These are phyloP conservation scores for Aphelinus atriplicis DNA, from an alignment of 1,140 invertebrate species.

Conservation along the genomic window DNA sequence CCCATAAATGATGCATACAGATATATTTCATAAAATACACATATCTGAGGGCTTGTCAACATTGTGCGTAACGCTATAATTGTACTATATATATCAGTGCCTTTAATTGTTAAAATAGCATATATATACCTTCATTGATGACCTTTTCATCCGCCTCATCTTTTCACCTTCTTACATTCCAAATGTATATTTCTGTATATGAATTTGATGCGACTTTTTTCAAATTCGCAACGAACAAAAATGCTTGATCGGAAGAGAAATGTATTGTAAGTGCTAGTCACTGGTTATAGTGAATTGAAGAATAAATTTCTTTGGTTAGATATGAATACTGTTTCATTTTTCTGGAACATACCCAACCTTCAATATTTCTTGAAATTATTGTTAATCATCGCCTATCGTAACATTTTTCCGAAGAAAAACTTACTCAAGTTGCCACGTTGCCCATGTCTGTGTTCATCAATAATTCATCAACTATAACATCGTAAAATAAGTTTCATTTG, in stretches of 20 bases:
- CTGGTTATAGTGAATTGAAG: slow-evolving; percentile 57
- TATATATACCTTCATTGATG: neutral
- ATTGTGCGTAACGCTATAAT: slow-evolving; percentile 25
- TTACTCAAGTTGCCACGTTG: too few relatives aligned
- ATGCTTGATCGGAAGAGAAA: slow-evolving; percentile 13
- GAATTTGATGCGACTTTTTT: slow-evolving; percentile 23
- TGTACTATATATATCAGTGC: slow-evolving; percentile 32
- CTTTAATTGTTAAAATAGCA: slow-evolving; percentile 12
- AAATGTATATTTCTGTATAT: slow-evolving; percentile 40
- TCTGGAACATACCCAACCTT: too few relatives aligned
- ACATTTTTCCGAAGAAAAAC: too few relatives aligned
- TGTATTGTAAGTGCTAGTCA: slow-evolving; percentile 63
- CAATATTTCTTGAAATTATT: too few relatives aligned
- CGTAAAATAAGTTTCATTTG: too few relatives aligned
- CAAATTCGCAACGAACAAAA: neutral
- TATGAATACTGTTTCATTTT: too few relatives aligned
- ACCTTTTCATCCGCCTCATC: slow-evolving; percentile 19
- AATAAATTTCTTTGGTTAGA: slow-evolving; percentile 9
- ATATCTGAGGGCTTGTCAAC: slow-evolving; percentile 11
- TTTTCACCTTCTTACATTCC: slow-evolving; percentile 25
- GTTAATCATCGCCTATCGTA: too few relatives aligned
- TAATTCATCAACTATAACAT: too few relatives aligned
- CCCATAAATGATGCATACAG: neutral
- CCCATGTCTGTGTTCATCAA: too few relatives aligned
- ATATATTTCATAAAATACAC: slow-evolving; percentile 5